Conservation (phyloP, 1,140 invertebrate genomes). For the Rhagoletis zephyria region DNA sequence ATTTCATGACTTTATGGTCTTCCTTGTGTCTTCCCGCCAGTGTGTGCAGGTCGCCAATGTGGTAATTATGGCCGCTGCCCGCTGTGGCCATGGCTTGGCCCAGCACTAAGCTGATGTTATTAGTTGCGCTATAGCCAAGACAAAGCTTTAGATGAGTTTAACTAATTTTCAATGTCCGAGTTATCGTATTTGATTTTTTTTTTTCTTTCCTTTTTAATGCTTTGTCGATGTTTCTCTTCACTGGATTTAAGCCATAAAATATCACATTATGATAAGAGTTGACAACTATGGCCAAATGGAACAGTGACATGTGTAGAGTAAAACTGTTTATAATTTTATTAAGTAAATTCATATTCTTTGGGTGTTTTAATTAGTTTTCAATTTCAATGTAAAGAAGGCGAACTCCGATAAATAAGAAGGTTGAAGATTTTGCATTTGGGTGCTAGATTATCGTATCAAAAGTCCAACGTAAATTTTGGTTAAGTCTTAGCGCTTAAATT, state of each 20-base stretch:
- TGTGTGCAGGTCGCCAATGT: neutral
- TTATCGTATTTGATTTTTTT: neutral
- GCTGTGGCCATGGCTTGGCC: neutral
- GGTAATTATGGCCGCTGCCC: neutral
- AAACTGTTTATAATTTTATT: too few species aligned
- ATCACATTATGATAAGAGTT: neutral
- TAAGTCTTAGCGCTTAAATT: too few species aligned
- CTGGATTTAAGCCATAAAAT: slow-evolving; percentile 36
- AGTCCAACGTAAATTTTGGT: too few species aligned
- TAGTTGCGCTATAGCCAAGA: neutral
- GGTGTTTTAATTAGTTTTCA: too few species aligned
- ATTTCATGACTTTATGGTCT: neutral
- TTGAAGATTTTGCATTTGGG: too few species aligned
- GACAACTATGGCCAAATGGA: neutral
- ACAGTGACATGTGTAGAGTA: too few species aligned
- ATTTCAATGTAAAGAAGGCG: too few species aligned
- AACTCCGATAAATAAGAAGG: too few species aligned
- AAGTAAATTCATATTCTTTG: too few species aligned
- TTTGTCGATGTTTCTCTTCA: neutral
- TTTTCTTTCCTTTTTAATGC: neutral
- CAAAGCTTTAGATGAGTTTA: neutral
- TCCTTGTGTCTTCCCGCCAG: neutral
- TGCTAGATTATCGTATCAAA: too few species aligned
- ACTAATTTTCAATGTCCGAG: slow-evolving; percentile 9
- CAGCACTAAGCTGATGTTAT: neutral